phyloP scores from a whole-genome alignment of 2,797 vertebrate species.

The Oreochromis mossambicus region DNA sequence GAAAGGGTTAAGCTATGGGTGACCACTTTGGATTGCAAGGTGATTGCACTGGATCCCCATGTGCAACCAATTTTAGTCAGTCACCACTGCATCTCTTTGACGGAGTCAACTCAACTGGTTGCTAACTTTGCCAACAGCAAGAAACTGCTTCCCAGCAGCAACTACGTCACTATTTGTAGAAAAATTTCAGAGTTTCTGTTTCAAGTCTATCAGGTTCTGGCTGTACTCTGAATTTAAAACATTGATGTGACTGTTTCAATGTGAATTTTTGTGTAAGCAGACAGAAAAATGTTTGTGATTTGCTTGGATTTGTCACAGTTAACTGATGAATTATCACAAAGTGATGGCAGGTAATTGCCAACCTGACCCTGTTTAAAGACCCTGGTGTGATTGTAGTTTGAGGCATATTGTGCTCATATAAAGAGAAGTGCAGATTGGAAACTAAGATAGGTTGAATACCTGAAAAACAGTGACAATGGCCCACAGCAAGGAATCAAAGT shows the following conservation, averaged over 20 bases:
- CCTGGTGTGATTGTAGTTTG: not conserved
- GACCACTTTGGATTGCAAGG: not conserved
- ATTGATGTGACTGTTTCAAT: not conserved
- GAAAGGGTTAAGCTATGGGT: not conserved
- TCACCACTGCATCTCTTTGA: not conserved
- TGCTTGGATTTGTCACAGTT: not conserved
- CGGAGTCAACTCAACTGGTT: fast-evolving
- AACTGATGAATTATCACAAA: not conserved
- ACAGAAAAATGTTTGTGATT: not conserved
- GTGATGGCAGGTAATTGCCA: not conserved
- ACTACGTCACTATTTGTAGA: not conserved
- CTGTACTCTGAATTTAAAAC: not conserved
- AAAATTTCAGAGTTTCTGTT: not conserved
- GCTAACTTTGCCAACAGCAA: not conserved
- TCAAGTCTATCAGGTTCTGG: not conserved
- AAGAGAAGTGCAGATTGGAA: not conserved
- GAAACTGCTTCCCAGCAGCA: fast-evolving
- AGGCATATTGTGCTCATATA: not conserved
- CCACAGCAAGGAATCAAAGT: slow-evolving; percentile 96
- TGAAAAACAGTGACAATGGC: slow-evolving; percentile 97
- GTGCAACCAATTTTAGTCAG: not conserved
- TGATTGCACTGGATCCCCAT: fast-evolving
- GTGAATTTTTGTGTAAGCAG: not conserved
- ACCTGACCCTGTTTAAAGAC: not conserved
- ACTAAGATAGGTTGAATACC: slow-evolving; percentile 61